Evolutionary conservation across 2,113 vertebrate species (phyloP).

Genomic region (Paedocypris sp.): DNA sequence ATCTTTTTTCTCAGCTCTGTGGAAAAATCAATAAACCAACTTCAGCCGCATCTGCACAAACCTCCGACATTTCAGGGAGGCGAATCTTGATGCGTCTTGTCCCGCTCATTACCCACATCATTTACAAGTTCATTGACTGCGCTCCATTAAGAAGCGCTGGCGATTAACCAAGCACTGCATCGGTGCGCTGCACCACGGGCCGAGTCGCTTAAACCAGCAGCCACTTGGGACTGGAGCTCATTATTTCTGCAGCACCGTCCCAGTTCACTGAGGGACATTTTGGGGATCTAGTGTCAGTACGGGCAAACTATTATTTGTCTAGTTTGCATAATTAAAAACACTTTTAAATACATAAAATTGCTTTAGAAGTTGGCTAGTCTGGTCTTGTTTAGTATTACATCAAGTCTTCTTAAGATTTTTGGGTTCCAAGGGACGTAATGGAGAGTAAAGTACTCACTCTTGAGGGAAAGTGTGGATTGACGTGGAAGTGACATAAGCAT

Average conservation of each 20-base stretch:
- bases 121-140: background rate
- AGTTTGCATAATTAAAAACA: too few species aligned
- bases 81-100: background rate
- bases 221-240: background rate
- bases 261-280: background rate
- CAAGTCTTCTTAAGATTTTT: too few species aligned
- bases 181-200: background rate
- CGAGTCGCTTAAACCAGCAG: background rate
- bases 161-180: background rate
- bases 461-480: too few species aligned
- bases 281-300: too few species aligned
- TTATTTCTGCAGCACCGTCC: background rate
- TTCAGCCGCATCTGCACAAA: background rate
- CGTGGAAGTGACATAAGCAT: too few species aligned
- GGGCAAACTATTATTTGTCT: too few species aligned
- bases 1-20: background rate
- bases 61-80: background rate
- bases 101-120: background rate
- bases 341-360: too few species aligned
- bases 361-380: too few species aligned
- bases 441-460: too few species aligned
- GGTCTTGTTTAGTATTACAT: too few species aligned
- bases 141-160: background rate
- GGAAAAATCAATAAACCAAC: conserved; percentile 3
- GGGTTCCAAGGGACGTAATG: too few species aligned